A percentile compares a stretch with the other conserved stretches of the same genome.
Evolutionary conservation across 2,888 invertebrate genomes (phyloP).

Genomic region (Brachynemurus nebulosus): DNA sequence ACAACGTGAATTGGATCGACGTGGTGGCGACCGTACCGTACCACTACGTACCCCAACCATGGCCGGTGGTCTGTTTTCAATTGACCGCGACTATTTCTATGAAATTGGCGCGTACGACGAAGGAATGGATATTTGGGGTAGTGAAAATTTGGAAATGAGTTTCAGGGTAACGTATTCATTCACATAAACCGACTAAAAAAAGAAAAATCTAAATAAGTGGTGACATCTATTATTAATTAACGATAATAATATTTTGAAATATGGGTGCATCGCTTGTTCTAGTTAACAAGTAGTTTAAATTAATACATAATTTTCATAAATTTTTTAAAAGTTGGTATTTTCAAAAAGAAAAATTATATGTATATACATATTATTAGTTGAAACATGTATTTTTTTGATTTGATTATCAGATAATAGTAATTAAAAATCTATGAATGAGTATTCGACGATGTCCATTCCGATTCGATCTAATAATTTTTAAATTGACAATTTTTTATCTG

Average conservation of each 20-base stretch:
- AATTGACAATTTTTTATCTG: no score
- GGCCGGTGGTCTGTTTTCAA: slow-evolving; percentile 94
- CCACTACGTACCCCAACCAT: slow-evolving; percentile 94
- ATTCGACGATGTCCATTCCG: no score
- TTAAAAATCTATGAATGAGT: no score
- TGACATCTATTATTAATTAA: no score
- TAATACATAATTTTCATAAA: not conserved
- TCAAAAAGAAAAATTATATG: not conserved
- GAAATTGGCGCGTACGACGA: slow-evolving; percentile 96
- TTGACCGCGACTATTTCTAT: slow-evolving; percentile 93
- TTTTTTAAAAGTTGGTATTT: not conserved
- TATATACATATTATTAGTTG: no score
- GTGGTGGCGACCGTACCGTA: slow-evolving; percentile 83
- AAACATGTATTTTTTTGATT: no score
- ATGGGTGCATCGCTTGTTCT: not conserved
- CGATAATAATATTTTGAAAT: no score
- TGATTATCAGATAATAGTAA: no score
- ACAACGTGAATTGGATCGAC: slow-evolving; percentile 86
- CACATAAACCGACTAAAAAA: no score
- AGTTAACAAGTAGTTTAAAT: not conserved
- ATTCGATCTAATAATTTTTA: no score
- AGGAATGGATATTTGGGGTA: slow-evolving; percentile 99
- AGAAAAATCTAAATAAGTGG: no score
- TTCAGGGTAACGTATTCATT: slow-evolving; percentile 69
- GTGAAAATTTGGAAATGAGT: slow-evolving; percentile 90